phyloP scores from a whole-genome alignment of 2,113 vertebrate species.

The Thunnus thynnus region DNA sequence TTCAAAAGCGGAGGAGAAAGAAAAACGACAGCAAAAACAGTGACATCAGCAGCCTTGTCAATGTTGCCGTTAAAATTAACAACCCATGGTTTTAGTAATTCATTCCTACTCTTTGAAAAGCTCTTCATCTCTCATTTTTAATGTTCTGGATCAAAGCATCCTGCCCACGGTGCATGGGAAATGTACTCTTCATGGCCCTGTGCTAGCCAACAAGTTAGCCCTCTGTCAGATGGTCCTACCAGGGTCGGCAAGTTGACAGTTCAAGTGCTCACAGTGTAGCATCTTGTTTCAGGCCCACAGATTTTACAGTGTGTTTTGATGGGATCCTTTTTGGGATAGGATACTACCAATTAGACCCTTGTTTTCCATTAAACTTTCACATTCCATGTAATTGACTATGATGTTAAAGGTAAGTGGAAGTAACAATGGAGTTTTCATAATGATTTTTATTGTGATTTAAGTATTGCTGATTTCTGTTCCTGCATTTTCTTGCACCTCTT shows the following conservation, averaged over 20 bases:
- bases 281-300: constrained; percentile 21
- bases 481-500: constrained; percentile 8
- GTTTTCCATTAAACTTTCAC: background rate
- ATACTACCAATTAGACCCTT: background rate
- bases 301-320: constrained; percentile 7
- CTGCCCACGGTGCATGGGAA: constrained; percentile 42
- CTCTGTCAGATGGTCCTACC: constrained; percentile 10
- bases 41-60: constrained; percentile 78
- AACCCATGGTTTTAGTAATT: constrained; percentile 70
- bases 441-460: background rate
- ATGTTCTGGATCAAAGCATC: constrained; percentile 65
- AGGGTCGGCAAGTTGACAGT: constrained; percentile 26
- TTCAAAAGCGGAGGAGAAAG: constrained; percentile 58
- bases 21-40: constrained; percentile 73
- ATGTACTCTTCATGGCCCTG: constrained; percentile 53
- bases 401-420: background rate
- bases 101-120: constrained; percentile 74
- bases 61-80: constrained; percentile 74
- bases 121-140: constrained; percentile 71
- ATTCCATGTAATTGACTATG: background rate
- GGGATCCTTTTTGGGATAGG: background rate
- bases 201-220: constrained; percentile 29
- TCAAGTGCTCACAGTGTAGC: constrained; percentile 27
- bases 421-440: background rate
- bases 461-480: background rate